A percentile compares a stretch with the other conserved stretches of the same genome.
Conservation (phyloP, 2,797 vertebrate species). For the Centropyge bicolor region DNA sequence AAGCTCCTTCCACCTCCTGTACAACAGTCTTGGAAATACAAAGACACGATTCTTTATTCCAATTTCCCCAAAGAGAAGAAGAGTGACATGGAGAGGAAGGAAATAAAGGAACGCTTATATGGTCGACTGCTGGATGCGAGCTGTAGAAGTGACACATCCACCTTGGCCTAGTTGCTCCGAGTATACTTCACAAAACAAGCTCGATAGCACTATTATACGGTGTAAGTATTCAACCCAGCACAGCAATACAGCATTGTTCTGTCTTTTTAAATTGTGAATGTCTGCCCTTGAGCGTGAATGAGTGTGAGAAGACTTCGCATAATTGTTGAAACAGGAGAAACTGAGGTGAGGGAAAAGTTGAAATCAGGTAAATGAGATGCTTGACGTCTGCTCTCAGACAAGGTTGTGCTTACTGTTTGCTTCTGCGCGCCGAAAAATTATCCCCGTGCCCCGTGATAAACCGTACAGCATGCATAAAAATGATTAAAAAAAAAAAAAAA, state of each 20-base stretch:
- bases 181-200: constrained; percentile 4
- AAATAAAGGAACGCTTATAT: too few relatives aligned
- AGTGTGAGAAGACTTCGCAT: constrained; percentile 3
- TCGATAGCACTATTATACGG: neutral
- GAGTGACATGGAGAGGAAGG: neutral
- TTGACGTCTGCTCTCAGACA: constrained; percentile 14
- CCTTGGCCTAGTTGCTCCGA: neutral
- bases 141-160: neutral
- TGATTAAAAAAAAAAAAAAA: constrained; percentile 33
- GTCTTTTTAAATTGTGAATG: constrained; percentile 1
- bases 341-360: constrained; percentile 21
- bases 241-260: neutral
- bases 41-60: neutral
- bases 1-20: neutral
- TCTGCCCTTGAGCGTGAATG: constrained; percentile 18
- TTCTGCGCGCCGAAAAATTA: constrained; percentile 4
- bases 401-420: constrained; percentile 43
- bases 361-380: constrained; percentile 18
- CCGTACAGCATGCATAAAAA: constrained; percentile 41
- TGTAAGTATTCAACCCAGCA: neutral
- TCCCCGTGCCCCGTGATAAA: constrained; percentile 34
- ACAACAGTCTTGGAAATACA: neutral
- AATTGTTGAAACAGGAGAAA: constrained; percentile 7
- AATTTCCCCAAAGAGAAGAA: neutral
- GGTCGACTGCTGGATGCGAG: neutral